phyloP scores from a whole-genome alignment of 2,797 vertebrate species.

The Molossus molossus region DNA sequence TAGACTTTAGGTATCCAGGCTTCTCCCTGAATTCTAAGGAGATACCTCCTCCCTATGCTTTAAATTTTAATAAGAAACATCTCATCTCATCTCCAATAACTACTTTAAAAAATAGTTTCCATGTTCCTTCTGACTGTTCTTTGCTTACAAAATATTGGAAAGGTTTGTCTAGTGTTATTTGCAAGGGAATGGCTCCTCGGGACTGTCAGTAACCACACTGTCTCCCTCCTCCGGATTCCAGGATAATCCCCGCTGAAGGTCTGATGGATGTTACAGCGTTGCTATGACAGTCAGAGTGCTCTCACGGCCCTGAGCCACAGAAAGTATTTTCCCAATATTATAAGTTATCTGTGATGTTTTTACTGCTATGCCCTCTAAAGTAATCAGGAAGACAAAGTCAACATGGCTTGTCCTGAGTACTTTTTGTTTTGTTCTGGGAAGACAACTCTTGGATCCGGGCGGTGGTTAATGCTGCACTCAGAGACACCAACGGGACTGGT shows the following conservation, averaged over 20 bases:
- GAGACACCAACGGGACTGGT: background rate
- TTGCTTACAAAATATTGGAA: constrained; percentile 5
- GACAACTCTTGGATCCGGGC: background rate
- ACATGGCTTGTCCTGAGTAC: background rate
- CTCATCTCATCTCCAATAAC: background rate
- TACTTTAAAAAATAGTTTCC: constrained; percentile 48
- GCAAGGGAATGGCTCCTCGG: background rate
- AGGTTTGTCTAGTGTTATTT: constrained; percentile 63
- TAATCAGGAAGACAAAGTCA: constrained; percentile 57
- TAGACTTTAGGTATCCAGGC: constrained; percentile 47
- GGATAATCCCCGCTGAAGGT: constrained; percentile 40
- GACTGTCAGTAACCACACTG: background rate
- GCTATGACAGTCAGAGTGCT: constrained; percentile 60
- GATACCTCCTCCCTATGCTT: background rate
- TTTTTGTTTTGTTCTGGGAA: constrained; percentile 57
- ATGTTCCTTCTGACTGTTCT: constrained; percentile 24
- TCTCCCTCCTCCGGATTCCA: background rate
- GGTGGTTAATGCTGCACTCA: background rate
- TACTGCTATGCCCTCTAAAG: constrained; percentile 11
- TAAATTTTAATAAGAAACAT: constrained; percentile 56
- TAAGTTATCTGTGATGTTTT: constrained; percentile 59
- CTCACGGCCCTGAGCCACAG: constrained; percentile 12
- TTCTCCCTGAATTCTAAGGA: constrained; percentile 49
- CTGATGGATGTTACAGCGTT: constrained; percentile 65
- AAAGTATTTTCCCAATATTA: constrained; percentile 63